Evolutionary conservation across 23 tunicate genomes (phyloP).

Genomic region (Styela clava): DNA sequence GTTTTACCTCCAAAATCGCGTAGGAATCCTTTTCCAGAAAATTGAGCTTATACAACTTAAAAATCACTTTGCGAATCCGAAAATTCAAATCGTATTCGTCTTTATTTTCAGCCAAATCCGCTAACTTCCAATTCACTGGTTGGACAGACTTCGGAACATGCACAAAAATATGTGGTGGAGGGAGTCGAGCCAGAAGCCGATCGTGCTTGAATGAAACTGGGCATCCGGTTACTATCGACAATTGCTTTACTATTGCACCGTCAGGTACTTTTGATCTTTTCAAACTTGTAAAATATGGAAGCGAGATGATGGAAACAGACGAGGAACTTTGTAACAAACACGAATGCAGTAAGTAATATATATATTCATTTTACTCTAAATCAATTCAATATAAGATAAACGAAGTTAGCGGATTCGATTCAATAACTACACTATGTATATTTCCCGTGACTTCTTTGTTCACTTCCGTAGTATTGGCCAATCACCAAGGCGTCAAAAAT

Average conservation of each 20-base stretch:
- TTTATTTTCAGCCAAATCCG: background rate
- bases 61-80: no score
- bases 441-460: no score
- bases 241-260: background rate
- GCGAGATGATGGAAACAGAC: background rate
- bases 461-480: no score
- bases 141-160: conserved; percentile 15
- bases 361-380: no score
- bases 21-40: no score
- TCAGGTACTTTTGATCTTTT: background rate
- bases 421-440: no score
- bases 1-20: no score
- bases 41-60: no score
- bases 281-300: conserved; percentile 1
- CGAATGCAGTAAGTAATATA: conserved; percentile 13
- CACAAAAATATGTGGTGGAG: conserved; percentile 26
- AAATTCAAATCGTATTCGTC: no score
- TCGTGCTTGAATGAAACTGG: conserved; percentile 10
- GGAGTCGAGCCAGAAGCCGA: conserved; percentile 9
- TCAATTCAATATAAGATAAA: no score
- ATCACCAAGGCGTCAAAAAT: no score
- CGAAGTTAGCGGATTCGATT: no score
- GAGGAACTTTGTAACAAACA: conserved; percentile 15
- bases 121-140: background rate
- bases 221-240: conserved; percentile 9